A percentile compares a stretch with the other conserved stretches of the same genome.
Conservation (phyloP, 2,113 vertebrate genomes). For the Promerops cafer region DNA sequence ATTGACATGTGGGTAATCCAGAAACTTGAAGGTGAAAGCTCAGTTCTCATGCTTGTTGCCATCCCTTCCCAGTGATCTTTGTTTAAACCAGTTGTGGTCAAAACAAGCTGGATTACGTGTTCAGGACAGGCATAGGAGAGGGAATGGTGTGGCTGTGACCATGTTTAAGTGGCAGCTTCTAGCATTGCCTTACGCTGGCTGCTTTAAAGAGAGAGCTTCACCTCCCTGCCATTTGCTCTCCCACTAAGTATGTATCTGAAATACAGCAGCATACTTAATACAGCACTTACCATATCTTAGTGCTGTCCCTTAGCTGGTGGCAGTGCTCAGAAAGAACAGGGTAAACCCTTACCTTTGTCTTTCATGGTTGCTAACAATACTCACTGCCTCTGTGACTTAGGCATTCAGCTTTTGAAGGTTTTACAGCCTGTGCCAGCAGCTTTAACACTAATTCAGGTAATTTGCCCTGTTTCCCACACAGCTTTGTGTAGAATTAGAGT, state of each 20-base stretch:
- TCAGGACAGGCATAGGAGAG: neutral
- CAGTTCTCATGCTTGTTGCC: neutral
- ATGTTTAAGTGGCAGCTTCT: neutral
- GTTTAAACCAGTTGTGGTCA: neutral
- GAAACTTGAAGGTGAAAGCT: neutral
- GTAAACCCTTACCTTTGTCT: neutral
- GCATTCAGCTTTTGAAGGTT: neutral
- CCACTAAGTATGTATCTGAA: neutral
- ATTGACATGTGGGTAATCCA: neutral
- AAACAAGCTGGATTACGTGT: neutral
- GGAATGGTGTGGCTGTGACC: fast-evolving
- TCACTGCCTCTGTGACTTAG: neutral
- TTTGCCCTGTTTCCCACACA: neutral
- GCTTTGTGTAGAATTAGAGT: neutral
- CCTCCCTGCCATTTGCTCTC: neutral
- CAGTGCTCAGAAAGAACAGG: neutral
- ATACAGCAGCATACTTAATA: neutral
- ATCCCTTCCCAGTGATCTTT: neutral
- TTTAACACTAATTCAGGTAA: neutral
- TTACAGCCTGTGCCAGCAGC: neutral
- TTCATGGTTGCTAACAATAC: neutral
- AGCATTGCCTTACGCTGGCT: neutral
- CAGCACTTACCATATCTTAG: neutral
- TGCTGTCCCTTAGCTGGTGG: neutral
- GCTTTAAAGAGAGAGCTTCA: neutral